Percentiles rank a stretch among this genome's conserved stretches.
phyloP scores from a whole-genome alignment of 2,888 invertebrate genomes.

The Scaptomyza polygonia region DNA sequence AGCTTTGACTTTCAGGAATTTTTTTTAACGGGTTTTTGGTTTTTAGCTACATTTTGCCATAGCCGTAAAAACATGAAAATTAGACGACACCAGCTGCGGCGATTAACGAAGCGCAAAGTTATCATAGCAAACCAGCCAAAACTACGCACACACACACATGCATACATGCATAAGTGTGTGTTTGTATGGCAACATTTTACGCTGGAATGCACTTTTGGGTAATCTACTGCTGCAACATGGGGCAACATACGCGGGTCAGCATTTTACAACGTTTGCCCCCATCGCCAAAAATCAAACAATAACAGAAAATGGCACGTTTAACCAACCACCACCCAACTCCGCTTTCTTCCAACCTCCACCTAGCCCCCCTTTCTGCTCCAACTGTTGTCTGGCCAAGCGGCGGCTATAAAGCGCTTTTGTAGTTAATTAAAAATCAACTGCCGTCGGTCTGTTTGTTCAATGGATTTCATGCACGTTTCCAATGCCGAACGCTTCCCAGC shows the following conservation, averaged over 20 bases:
- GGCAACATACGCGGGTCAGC: conserved; percentile 51
- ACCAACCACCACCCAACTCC: neutral
- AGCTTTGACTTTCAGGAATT: conserved; percentile 31
- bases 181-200: conserved; percentile 36
- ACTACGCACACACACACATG: conserved; percentile 5
- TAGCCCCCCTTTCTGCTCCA: neutral
- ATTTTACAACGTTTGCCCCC: conserved; percentile 29
- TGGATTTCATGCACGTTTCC: conserved; percentile 84
- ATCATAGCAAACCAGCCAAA: conserved; percentile 60
- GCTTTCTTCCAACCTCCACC: no score
- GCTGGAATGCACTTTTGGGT: conserved; percentile 52
- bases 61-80: conserved; percentile 67
- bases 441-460: conserved; percentile 84
- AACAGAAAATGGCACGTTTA: conserved; percentile 43
- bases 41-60: conserved; percentile 41
- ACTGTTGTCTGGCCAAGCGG: conserved; percentile 33
- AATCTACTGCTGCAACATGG: conserved; percentile 55
- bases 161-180: neutral
- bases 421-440: conserved; percentile 85
- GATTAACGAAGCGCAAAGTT: conserved; percentile 83
- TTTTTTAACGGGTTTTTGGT: conserved; percentile 16
- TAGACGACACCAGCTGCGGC: conserved; percentile 71
- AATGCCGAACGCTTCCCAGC: conserved; percentile 30
- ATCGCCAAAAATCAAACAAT: conserved; percentile 58
- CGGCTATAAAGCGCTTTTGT: conserved; percentile 75